Conservation (phyloP, 1,140 invertebrate genomes). For the Formica exsecta region DNA sequence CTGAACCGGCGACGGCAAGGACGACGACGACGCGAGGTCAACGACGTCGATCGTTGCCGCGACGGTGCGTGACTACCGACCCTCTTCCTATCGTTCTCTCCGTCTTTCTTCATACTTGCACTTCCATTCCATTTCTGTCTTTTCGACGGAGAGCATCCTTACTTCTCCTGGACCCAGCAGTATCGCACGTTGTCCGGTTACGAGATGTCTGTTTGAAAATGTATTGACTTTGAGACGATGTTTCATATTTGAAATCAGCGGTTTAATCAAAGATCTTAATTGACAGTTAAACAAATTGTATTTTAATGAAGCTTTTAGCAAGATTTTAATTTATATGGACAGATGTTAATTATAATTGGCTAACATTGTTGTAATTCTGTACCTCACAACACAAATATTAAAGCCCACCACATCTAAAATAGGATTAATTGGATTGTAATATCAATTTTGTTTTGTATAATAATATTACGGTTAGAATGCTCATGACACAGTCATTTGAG, state of each 20-base stretch:
- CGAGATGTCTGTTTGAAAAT: slow-evolving; percentile 43
- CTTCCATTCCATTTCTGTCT: slow-evolving; percentile 68
- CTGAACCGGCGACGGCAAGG: slow-evolving; percentile 36
- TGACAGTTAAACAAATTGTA: slow-evolving; percentile 13
- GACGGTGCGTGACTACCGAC: slow-evolving; percentile 56
- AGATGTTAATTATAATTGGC: not conserved
- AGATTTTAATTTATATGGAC: slow-evolving; percentile 12
- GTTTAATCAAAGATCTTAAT: slow-evolving; percentile 51
- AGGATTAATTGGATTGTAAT: not conserved
- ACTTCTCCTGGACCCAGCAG: slow-evolving; percentile 24
- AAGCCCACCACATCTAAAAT: not conserved
- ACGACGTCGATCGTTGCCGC: slow-evolving; percentile 53
- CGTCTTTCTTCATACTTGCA: slow-evolving; percentile 43
- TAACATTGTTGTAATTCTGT: not conserved
- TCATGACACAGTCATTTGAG: not conserved
- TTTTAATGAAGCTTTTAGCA: not conserved
- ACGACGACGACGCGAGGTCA: slow-evolving; percentile 25
- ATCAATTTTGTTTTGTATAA: slow-evolving; percentile 21
- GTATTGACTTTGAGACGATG: slow-evolving; percentile 49
- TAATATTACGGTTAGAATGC: not conserved
- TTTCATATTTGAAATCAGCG: slow-evolving; percentile 39
- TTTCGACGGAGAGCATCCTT: slow-evolving; percentile 69
- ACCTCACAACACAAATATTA: not conserved
- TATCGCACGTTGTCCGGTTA: slow-evolving; percentile 14
- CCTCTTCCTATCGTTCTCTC: slow-evolving; percentile 2